Percentiles rank a stretch among this genome's conserved stretches.
phyloP scores from a whole-genome alignment of 2,797 vertebrate genomes.

The Aeoliscus strigatus region DNA sequence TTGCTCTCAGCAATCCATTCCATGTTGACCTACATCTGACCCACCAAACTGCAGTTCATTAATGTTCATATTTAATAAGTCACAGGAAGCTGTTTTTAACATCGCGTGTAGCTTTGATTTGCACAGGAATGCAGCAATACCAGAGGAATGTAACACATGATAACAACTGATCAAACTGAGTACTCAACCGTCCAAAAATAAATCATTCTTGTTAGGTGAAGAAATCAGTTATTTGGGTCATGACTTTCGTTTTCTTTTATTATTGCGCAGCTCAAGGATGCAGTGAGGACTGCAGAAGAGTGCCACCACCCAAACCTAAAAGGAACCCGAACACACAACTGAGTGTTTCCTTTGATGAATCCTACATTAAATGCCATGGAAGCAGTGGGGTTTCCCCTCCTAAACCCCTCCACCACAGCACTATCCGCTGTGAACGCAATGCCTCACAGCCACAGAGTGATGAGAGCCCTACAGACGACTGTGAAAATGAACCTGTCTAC shows the following conservation, averaged over 20 bases:
- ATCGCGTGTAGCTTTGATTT: too few species aligned
- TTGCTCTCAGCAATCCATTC: constrained; percentile 29
- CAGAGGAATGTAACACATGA: too few species aligned
- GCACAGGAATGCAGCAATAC: too few species aligned
- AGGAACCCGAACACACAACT: constrained; percentile 97
- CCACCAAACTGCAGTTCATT: constrained; percentile 14
- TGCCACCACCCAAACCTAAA: constrained; percentile 97
- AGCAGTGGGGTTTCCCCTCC: constrained; percentile 70
- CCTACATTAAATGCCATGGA: constrained; percentile 85
- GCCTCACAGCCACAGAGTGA: constrained; percentile 82
- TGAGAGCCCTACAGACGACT: constrained; percentile 79
- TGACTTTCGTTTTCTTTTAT: constrained; percentile 24
- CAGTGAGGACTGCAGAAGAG: constrained; percentile 94
- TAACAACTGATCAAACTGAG: too few species aligned
- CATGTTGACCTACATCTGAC: constrained; percentile 48
- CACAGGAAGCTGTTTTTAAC: too few species aligned
- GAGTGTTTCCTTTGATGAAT: constrained; percentile 96
- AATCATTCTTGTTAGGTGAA: too few species aligned
- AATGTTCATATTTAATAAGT: constrained; percentile 4
- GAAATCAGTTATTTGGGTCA: not conserved
- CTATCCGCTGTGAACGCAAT: constrained; percentile 69
- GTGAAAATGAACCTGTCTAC: constrained; percentile 94
- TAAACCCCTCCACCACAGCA: constrained; percentile 53
- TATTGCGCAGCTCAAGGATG: constrained; percentile 84
- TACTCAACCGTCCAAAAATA: too few species aligned